Percentiles rank a stretch among this genome's conserved stretches.
Conservation (phyloP, 2,888 invertebrate genomes). For the Drosophila nigritarsus region DNA sequence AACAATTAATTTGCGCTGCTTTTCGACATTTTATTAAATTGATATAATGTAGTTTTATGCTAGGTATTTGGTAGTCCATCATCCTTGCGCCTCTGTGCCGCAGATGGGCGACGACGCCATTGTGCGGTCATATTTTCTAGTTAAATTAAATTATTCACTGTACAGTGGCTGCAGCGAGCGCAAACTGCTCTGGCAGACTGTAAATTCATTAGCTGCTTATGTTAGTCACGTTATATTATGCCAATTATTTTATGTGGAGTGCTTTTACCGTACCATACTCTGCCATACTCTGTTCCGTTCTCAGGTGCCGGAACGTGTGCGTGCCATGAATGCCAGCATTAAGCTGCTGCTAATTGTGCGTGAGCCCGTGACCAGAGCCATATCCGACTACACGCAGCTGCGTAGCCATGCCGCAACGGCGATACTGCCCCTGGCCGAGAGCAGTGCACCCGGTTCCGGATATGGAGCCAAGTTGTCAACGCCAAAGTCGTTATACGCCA, state of each 20-base stretch:
- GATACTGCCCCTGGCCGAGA: conserved; percentile 86
- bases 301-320: conserved; percentile 96
- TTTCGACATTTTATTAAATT: not conserved
- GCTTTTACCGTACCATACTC: not conserved
- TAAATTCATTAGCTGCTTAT: conserved; percentile 63
- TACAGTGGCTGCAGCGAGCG: conserved; percentile 58
- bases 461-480: conserved; percentile 56
- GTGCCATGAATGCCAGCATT: conserved; percentile 96
- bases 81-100: conserved; percentile 20
- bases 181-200: conserved; percentile 24
- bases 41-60: not conserved
- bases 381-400: conserved; percentile 98
- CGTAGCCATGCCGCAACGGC: conserved; percentile 93
- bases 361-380: conserved; percentile 97
- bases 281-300: conserved; percentile 2
- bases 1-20: not conserved
- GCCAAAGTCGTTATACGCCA: conserved; percentile 76
- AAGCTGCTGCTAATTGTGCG: conserved; percentile 96
- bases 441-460: conserved; percentile 47
- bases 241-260: conserved; percentile 26
- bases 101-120: conserved; percentile 40
- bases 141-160: conserved; percentile 78
- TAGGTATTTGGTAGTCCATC: conserved; percentile 14
- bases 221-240: conserved; percentile 30
- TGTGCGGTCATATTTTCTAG: conserved; percentile 68